Conservation (phyloP, 1,140 invertebrate species). For the Aphis gossypii region DNA sequence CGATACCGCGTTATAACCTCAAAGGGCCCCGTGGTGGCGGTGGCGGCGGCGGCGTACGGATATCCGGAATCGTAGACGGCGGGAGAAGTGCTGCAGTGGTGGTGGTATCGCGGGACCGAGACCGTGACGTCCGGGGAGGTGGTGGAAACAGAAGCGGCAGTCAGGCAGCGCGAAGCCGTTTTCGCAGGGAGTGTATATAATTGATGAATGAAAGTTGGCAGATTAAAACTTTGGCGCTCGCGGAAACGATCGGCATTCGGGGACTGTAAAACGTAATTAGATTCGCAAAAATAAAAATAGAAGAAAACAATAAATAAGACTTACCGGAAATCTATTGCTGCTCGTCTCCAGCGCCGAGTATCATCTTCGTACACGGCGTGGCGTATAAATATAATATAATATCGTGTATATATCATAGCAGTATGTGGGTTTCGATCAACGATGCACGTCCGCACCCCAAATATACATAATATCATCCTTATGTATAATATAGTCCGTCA, state of each 20-base stretch:
- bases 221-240: slow-evolving; percentile 44
- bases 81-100: background rate
- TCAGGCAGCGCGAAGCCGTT: background rate
- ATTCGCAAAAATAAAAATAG: slow-evolving; percentile 42
- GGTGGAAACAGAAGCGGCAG: background rate
- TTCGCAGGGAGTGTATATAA: slow-evolving; percentile 39
- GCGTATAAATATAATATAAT: background rate
- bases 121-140: background rate
- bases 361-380: background rate
- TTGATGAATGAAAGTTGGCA: slow-evolving; percentile 57
- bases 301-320: slow-evolving; percentile 42
- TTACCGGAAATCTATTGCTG: slow-evolving; percentile 35
- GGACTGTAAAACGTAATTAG: slow-evolving; percentile 51
- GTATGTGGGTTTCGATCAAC: too few species aligned
- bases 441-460: background rate
- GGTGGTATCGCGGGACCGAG: background rate
- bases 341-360: background rate
- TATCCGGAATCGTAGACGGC: background rate
- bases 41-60: background rate
- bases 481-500: background rate
- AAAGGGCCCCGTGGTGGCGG: background rate
- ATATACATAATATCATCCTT: background rate
- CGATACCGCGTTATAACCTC: slow-evolving; percentile 55
- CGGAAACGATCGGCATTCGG: slow-evolving; percentile 51
- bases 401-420: background rate